Base-by-base conservation (phyloP, 2,797 vertebrate genomes). In the Podargus strigoides region DNA sequence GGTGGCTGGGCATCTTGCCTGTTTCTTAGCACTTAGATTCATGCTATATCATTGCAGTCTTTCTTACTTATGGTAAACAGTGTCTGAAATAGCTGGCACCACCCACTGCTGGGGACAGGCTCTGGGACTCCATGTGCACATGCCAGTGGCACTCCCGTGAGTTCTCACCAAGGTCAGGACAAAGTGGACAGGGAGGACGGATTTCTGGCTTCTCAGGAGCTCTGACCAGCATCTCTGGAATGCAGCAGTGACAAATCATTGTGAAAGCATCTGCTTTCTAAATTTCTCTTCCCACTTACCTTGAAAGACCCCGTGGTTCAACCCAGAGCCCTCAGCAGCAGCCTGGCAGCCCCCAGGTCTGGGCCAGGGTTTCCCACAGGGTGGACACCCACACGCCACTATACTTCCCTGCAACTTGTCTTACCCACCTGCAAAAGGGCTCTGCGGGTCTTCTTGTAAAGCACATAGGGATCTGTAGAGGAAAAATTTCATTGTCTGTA, bases 61-160 rank as follows among this genome's bases (percentile, higher is more conserved):
- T 5, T 39, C 62, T 80, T 9, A 18, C 75, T 85, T 52, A 83
- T 12, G 0, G 66, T 26, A 20, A 88, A 19, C 44, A n/a, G 87
- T 0, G 13, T 12, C 66, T 75, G 69, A 23, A 19, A 30, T 24
- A 66, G 84, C 37, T 6, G 36, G 28, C 58, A 75, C n/a, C 50
- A 8, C n/a, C 55, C 78, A 6, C 47, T 0, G 0, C 56, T 10
- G 41, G 83, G 79, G 85, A 86, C 83, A 47, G 77, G 70, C 5
- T 3, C 92, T n/a, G 72, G 80, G 17, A 14, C 87, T 19, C 55
- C 0, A 3, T 12, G 78, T 16, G 72, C 5, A 8, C 75, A 49
- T 0, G 0, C 82, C 0, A 1, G 2, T 36, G 72, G 60, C 62
- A 23, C 32, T 63, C 34, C 56, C 0, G 0, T 4, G 3, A 28